These are phyloP conservation scores for Trichogramma evanescens DNA, from an alignment of 2,888 invertebrate species.

Conservation along the genomic window DNA sequence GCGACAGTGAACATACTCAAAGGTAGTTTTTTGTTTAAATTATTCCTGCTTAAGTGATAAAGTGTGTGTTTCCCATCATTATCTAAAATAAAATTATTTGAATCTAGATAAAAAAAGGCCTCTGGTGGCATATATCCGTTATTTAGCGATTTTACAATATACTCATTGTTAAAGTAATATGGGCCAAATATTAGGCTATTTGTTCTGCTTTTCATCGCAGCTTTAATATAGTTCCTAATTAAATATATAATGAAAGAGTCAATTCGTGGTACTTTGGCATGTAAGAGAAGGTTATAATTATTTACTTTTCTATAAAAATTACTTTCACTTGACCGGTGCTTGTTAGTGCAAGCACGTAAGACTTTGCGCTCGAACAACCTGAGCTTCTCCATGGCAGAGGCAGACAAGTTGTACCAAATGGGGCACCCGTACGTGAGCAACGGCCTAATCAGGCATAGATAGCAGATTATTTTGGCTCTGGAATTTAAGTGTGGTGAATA, in stretches of 20 bases:
- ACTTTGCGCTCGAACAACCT: constrained; percentile 18
- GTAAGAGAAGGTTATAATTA: constrained; percentile 7
- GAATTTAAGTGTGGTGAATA: constrained; percentile 13
- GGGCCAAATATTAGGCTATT: constrained; percentile 6
- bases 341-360: constrained; percentile 10
- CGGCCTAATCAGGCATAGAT: constrained; percentile 16
- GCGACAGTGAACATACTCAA: too few relatives aligned
- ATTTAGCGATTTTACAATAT: neutral
- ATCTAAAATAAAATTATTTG: too few relatives aligned
- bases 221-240: constrained; percentile 5
- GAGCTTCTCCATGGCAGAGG: constrained; percentile 12
- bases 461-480: constrained; percentile 18
- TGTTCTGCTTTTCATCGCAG: neutral
- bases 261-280: constrained; percentile 10
- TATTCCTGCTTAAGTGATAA: too few relatives aligned
- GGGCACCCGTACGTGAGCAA: constrained; percentile 17
- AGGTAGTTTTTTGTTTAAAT: too few relatives aligned
- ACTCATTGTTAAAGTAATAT: neutral
- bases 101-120: constrained; percentile 13
- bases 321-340: neutral
- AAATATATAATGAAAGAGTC: constrained; percentile 12
- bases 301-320: constrained; percentile 5
- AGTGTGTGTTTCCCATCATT: too few relatives aligned
- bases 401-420: constrained; percentile 14
- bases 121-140: constrained; percentile 17